Conservation (phyloP, 2,888 invertebrate genomes). For the Synanthedon tipuliformis region DNA sequence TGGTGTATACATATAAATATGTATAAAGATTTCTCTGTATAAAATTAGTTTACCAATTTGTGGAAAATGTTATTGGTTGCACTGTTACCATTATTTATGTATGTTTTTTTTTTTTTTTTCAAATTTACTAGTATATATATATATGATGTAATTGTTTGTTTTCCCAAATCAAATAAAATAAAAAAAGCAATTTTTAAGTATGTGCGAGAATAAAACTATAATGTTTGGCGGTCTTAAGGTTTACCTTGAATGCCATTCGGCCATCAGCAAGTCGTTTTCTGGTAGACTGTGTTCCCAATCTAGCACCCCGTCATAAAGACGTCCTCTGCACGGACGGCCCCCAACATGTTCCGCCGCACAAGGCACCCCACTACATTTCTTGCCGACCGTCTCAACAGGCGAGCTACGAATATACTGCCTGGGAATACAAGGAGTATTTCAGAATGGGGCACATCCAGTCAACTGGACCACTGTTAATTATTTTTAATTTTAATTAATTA, state of each 20-base stretch:
- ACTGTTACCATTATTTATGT: no score
- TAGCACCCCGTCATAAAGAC: conserved; percentile 89
- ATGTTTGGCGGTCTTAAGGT: neutral
- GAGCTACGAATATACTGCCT: conserved; percentile 84
- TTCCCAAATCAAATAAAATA: no score
- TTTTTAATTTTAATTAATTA: no score
- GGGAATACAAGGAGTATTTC: conserved; percentile 10
- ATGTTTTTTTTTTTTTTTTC: no score
- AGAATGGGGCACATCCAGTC: no score
- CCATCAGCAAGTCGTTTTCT: conserved; percentile 83
- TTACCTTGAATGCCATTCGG: conserved; percentile 88
- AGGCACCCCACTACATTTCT: conserved; percentile 75
- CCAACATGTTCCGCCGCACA: conserved; percentile 76
- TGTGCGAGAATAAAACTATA: neutral
- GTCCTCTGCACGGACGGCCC: conserved; percentile 85
- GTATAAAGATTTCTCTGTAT: no score
- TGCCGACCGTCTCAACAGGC: conserved; percentile 86
- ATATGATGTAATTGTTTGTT: no score
- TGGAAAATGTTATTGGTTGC: no score
- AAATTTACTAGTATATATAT: no score
- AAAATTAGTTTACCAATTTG: no score
- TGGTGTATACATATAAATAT: no score
- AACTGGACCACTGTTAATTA: no score
- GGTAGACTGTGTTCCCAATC: conserved; percentile 98
- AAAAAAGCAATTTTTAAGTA: neutral